phyloP scores from a whole-genome alignment of 2,888 invertebrate species.

The Ischnura elegans region DNA sequence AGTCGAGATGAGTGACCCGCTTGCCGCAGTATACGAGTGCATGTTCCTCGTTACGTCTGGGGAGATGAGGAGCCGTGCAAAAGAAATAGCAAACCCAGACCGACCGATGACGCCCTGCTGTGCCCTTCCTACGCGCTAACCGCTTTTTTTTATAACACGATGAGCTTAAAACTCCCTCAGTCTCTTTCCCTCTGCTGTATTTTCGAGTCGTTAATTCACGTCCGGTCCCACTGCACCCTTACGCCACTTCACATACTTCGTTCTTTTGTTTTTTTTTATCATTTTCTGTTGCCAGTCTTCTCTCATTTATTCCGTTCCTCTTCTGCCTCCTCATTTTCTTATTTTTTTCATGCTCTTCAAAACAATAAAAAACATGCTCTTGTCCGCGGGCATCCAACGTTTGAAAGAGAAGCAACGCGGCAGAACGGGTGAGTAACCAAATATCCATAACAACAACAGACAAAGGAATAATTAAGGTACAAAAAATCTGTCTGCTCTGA shows the following conservation, averaged over 20 bases:
- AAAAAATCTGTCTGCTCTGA: neutral
- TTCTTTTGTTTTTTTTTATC: neutral
- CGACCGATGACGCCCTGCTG: neutral
- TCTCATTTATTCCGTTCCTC: neutral
- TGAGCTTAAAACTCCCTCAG: neutral
- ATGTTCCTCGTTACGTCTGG: neutral
- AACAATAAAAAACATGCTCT: neutral
- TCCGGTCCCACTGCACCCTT: neutral
- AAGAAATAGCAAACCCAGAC: neutral
- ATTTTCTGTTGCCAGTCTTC: neutral
- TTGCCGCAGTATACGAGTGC: neutral
- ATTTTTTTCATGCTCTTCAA: neutral
- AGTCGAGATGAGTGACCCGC: neutral
- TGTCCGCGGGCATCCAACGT: neutral
- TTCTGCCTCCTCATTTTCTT: neutral
- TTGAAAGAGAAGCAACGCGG: neutral
- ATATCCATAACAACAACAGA: neutral
- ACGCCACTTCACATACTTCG: neutral
- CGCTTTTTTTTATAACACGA: neutral
- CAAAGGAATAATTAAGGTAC: neutral
- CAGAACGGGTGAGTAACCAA: neutral
- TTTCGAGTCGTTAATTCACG: conserved; percentile 23
- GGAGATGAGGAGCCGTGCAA: neutral
- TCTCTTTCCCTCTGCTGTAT: neutral
- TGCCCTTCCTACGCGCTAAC: too few relatives aligned